Conservation (phyloP, 2,113 vertebrate genomes). For the Marcusenius ussheri region DNA sequence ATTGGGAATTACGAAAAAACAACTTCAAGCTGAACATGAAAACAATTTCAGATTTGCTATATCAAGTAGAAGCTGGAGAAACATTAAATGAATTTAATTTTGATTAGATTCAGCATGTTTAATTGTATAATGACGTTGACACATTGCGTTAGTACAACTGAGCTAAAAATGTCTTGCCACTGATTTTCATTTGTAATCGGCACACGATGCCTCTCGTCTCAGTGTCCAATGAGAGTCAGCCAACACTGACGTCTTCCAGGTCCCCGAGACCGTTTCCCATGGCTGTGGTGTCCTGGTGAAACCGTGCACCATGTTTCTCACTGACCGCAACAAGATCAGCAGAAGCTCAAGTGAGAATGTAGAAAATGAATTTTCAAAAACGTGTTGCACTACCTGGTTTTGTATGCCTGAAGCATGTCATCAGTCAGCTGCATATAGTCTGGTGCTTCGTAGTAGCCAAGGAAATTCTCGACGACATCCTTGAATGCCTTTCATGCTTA, state of each 20-base stretch:
- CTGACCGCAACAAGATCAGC: not conserved
- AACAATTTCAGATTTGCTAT: not conserved
- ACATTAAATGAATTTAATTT: not conserved
- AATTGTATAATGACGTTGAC: not conserved
- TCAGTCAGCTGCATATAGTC: not conserved
- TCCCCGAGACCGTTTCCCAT: not conserved
- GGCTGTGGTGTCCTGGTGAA: not conserved
- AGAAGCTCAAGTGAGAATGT: not conserved
- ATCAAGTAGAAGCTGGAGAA: not conserved
- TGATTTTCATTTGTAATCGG: not conserved
- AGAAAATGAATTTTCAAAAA: not conserved
- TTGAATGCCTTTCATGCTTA: not conserved
- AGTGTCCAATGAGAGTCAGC: not conserved
- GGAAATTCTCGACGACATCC: no score
- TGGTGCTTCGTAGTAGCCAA: no score
- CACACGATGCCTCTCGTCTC: not conserved
- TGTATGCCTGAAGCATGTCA: not conserved
- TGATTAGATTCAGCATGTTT: not conserved
- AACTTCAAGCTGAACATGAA: not conserved
- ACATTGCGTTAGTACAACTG: not conserved
- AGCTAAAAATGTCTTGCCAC: not conserved
- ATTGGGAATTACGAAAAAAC: not conserved
- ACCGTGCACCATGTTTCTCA: not conserved
- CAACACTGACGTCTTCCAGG: not conserved
- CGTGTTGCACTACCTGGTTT: not conserved